Evolutionary conservation across 2,888 invertebrate species (phyloP), one percentile per base, ranked within the genome.

Genomic region (Frankliniella fusca): DNA sequence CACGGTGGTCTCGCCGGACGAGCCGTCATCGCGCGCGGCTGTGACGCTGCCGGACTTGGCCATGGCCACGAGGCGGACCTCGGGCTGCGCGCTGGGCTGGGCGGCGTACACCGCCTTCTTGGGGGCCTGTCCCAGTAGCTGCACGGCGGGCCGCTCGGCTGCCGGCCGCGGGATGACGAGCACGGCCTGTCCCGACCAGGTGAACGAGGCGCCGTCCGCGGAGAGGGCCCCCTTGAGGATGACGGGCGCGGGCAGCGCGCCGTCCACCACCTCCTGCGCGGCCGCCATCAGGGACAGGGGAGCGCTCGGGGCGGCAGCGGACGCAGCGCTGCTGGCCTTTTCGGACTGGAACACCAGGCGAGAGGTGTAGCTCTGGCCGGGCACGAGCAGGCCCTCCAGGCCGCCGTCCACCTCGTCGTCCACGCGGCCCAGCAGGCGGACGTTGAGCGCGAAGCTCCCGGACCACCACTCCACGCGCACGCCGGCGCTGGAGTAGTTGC

Each of bases 141-240:
- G 70, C 70, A 76, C 70, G 9, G 70, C 12, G 70, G 70, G 70
- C 38, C 38, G 15, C 70, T 27, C 27, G 70, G 70, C 27, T 11
- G 70, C 27, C 27, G 70, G 70, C 23, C 70, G 70, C 27, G 84
- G 83, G n/a, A 84, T 49, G 28, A 82, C 83, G 12, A 84, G 76
- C 20, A 80, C 80, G 1, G 81, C 80, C 11, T 82, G 82, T 23
- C 85, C 85, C 48, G 81, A 81, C 85, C 85, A 85, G 81, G 81
- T 82, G 80, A 85, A 85, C 48, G 80, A 79, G 0, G 82, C 83
- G 27, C 82, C 81, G 80, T 85, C 84, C 12, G 80, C 38, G 20
- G 85, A 84, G 76, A 83, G 84, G 48, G 81, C 49, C 7, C 85
- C 85, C 76, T 81, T 80, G 18, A 85, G 83, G n/a, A 84, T 82